These are phyloP conservation scores for Aphaenogaster rudis DNA, from an alignment of 1,140 invertebrate genomes.

Conservation along the genomic window DNA sequence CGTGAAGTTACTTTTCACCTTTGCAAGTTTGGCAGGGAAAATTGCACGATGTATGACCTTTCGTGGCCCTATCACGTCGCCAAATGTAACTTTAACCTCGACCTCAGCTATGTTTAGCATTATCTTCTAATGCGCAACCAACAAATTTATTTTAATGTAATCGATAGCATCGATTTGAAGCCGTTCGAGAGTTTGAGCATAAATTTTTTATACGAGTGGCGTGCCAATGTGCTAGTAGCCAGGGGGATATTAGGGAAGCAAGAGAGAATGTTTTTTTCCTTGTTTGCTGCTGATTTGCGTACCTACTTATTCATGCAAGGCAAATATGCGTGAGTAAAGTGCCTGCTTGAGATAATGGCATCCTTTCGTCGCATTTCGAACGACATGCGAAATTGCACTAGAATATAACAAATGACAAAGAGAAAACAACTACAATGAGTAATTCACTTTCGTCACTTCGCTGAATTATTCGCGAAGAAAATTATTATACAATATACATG, in stretches of 20 bases:
- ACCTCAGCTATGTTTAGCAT: constrained; percentile 1
- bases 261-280: background rate
- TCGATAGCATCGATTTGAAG: constrained; percentile 8
- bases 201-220: background rate
- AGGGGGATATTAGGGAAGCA: constrained; percentile 7
- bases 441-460: constrained; percentile 8
- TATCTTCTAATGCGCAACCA: background rate
- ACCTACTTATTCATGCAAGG: constrained; percentile 20
- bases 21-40: background rate
- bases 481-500: background rate
- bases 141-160: constrained; percentile 17
- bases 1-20: background rate
- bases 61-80: background rate
- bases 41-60: background rate
- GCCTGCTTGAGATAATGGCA: constrained; percentile 47
- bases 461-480: constrained; percentile 6
- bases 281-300: constrained; percentile 39
- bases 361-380: constrained; percentile 9
- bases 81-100: constrained; percentile 22
- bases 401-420: background rate
- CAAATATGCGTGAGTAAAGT: constrained; percentile 36
- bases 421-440: constrained; percentile 22
- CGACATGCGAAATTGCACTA: background rate
- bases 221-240: background rate
- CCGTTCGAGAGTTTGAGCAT: background rate